Evolutionary conservation across 2,113 vertebrate genomes (phyloP).

Genomic region (Cnemophilus loriae): DNA sequence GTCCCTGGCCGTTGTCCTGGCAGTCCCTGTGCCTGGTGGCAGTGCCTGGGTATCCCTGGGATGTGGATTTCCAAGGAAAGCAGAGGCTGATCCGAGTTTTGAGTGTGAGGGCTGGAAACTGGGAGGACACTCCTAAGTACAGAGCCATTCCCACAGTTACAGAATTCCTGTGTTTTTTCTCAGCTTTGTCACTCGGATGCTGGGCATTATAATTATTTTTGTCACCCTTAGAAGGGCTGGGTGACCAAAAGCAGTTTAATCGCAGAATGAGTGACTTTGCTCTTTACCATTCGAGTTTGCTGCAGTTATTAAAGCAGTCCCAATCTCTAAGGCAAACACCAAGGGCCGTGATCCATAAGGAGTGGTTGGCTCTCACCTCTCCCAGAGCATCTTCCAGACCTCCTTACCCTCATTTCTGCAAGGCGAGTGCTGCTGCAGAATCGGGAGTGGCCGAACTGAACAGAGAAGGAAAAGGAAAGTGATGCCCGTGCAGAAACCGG

Average conservation of each 20-base stretch:
- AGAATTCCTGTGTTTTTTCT: background rate
- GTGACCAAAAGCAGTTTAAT: background rate
- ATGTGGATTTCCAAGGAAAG: background rate
- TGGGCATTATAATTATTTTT: accelerated
- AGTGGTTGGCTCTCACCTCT: background rate
- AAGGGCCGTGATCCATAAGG: accelerated
- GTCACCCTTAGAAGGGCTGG: background rate
- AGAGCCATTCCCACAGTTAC: background rate
- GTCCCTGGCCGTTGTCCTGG: background rate
- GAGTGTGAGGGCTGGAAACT: background rate
- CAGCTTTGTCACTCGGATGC: background rate
- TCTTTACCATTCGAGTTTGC: background rate
- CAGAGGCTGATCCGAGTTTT: background rate
- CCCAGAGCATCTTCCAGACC: background rate
- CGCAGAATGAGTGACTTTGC: background rate
- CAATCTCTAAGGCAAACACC: background rate
- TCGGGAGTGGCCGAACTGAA: background rate
- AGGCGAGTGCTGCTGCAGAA: background rate
- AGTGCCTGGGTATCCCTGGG: accelerated
- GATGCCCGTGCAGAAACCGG: accelerated
- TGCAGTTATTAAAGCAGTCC: background rate
- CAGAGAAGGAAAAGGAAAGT: background rate
- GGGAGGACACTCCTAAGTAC: background rate
- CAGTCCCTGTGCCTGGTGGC: accelerated
- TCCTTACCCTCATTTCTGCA: background rate